Evolutionary conservation across 2,888 invertebrate genomes (phyloP).

Genomic region (Drosophila infuscata): DNA sequence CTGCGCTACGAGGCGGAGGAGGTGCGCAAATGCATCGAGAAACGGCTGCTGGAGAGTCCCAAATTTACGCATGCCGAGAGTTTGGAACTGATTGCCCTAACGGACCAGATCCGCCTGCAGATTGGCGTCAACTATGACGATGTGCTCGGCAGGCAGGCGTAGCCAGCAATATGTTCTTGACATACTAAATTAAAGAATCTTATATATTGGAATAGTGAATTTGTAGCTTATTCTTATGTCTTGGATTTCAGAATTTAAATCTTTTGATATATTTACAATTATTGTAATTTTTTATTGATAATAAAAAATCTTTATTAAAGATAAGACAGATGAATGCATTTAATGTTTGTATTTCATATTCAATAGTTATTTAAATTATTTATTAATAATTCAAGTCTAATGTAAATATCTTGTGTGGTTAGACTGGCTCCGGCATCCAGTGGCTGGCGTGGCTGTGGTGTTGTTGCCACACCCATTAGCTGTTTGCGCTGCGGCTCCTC

Average conservation of each 20-base stretch:
- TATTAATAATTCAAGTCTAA: slow-evolving; percentile 52
- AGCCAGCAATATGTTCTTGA: background rate
- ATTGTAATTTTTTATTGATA: background rate
- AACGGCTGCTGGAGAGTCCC: slow-evolving; percentile 89
- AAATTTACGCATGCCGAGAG: slow-evolving; percentile 89
- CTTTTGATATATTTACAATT: background rate
- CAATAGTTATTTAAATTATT: slow-evolving; percentile 76
- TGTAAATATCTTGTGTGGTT: slow-evolving; percentile 30
- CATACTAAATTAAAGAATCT: background rate
- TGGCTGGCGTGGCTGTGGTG: slow-evolving; percentile 68
- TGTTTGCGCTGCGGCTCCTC: slow-evolving; percentile 69
- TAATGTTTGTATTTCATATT: slow-evolving; percentile 56
- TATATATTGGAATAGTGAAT: background rate
- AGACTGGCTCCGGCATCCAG: slow-evolving; percentile 37
- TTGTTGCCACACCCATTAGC: slow-evolving; percentile 6
- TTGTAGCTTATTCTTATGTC: background rate
- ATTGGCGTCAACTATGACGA: slow-evolving; percentile 87
- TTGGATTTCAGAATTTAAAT: background rate
- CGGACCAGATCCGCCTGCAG: slow-evolving; percentile 89
- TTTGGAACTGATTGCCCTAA: slow-evolving; percentile 88
- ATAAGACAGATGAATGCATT: background rate
- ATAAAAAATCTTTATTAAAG: background rate
- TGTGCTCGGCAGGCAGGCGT: slow-evolving; percentile 21
- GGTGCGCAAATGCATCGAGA: slow-evolving; percentile 89
- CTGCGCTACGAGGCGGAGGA: slow-evolving; percentile 91